Conservation (phyloP, 2,797 vertebrate species). For the Protonibea diacanthus region DNA sequence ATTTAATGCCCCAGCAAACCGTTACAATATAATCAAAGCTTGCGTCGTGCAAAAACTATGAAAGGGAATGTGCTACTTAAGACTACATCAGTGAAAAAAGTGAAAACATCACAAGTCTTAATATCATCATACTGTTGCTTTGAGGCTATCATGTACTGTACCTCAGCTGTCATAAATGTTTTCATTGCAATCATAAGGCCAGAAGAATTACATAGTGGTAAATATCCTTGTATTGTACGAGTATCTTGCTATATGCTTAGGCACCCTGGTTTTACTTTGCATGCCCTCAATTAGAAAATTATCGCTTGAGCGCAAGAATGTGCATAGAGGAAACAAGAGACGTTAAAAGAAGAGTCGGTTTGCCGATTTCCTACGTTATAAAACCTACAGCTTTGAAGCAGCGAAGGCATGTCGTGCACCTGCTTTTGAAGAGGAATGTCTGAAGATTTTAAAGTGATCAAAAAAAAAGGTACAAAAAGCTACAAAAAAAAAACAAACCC, state of each 20-base stretch:
- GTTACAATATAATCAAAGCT: constrained; percentile 56
- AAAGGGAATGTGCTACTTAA: constrained; percentile 58
- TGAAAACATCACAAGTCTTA: constrained; percentile 49
- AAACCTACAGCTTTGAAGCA: constrained; percentile 62
- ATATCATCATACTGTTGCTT: constrained; percentile 52
- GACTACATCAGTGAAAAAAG: constrained; percentile 37
- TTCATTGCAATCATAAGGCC: constrained; percentile 76
- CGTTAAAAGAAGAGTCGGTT: constrained; percentile 33
- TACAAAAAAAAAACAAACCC: constrained; percentile 50
- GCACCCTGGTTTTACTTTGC: constrained; percentile 60
- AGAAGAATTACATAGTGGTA: constrained; percentile 76
- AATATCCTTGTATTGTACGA: constrained; percentile 65
- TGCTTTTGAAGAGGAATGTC: constrained; percentile 75
- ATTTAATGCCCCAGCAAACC: constrained; percentile 78
- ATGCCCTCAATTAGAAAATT: constrained; percentile 50
- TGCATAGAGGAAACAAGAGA: constrained; percentile 59
- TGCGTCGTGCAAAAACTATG: constrained; percentile 38
- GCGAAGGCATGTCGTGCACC: constrained; percentile 63
- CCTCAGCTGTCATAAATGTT: constrained; percentile 63
- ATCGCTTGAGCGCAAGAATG: constrained; percentile 58
- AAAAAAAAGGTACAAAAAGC: constrained; percentile 65
- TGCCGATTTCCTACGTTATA: constrained; percentile 57
- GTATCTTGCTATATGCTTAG: constrained; percentile 56
- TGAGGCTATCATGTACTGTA: constrained; percentile 56
- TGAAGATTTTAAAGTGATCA: constrained; percentile 75